A percentile compares a stretch with the other conserved stretches of the same genome.
phyloP scores from a whole-genome alignment of 2,888 invertebrate genomes.

The Bembecia ichneumoniformis region DNA sequence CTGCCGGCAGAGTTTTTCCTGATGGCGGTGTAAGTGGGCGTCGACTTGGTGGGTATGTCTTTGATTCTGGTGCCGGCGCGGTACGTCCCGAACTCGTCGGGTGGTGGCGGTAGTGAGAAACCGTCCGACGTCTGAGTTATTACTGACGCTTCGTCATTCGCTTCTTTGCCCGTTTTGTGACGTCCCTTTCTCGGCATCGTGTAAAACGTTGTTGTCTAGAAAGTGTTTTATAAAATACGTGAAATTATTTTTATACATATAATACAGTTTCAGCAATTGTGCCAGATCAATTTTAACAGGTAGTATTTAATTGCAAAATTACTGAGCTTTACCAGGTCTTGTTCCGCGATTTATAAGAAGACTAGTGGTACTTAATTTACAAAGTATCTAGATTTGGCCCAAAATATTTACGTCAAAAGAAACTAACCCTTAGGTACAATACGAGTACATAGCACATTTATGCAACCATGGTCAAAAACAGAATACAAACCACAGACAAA shows the following conservation, averaged over 20 bases:
- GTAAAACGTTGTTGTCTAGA: conserved; percentile 62
- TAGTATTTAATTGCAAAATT: too few relatives aligned
- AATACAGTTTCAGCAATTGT: neutral
- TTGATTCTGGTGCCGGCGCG: conserved; percentile 49
- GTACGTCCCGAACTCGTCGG: conserved; percentile 58
- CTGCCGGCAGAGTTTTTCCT: conserved; percentile 39
- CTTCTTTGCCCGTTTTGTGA: conserved; percentile 44
- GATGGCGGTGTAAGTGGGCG: conserved; percentile 47
- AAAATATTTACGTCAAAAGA: too few relatives aligned
- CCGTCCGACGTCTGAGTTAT: conserved; percentile 60
- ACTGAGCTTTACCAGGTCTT: too few relatives aligned
- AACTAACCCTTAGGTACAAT: too few relatives aligned
- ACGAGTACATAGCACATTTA: too few relatives aligned
- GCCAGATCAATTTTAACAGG: neutral
- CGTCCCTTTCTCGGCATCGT: conserved; percentile 62
- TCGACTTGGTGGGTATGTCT: conserved; percentile 45
- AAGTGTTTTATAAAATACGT: conserved; percentile 8
- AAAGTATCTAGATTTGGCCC: too few relatives aligned
- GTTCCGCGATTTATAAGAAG: too few relatives aligned
- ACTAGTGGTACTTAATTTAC: too few relatives aligned
- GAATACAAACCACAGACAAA: too few relatives aligned
- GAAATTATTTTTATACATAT: neutral
- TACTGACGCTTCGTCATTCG: conserved; percentile 56
- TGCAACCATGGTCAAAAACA: too few relatives aligned
- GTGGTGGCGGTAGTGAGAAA: conserved; percentile 60